Conservation (phyloP, 2,113 vertebrate species). For the Poecile atricapillus region DNA sequence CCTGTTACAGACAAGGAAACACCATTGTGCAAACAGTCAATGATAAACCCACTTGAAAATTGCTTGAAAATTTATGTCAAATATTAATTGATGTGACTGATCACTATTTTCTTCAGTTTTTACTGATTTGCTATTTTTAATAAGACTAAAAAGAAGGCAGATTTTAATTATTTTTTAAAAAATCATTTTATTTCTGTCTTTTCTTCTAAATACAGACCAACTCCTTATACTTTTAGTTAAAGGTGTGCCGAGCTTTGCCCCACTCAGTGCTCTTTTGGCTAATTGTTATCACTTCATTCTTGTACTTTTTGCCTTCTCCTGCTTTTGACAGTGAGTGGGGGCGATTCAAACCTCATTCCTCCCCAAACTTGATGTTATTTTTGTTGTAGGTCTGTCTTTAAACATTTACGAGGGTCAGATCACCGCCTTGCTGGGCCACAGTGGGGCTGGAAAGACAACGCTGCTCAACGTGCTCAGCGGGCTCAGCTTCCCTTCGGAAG, state of each 20-base stretch:
- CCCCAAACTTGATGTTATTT: neutral
- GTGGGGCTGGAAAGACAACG: conserved; percentile 88
- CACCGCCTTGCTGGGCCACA: conserved; percentile 92
- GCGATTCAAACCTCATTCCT: neutral
- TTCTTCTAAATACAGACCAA: neutral
- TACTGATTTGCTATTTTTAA: neutral
- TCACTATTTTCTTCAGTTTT: neutral
- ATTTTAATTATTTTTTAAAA: neutral
- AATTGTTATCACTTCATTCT: neutral
- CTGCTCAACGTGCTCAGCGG: conserved; percentile 87
- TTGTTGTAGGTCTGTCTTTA: conserved; percentile 79
- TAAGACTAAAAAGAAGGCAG: neutral
- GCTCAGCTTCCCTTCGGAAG: conserved; percentile 77
- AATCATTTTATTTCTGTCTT: neutral
- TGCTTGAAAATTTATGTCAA: neutral
- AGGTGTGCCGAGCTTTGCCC: neutral
- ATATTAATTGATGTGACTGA: neutral
- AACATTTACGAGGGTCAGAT: conserved; percentile 92
- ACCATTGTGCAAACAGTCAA: neutral
- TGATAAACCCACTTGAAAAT: neutral
- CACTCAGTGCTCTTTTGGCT: neutral
- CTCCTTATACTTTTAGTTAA: neutral
- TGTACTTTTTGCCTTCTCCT: neutral
- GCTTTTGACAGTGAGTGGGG: neutral
- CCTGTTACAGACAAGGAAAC: neutral